Evolutionary conservation across 2,797 vertebrate species (phyloP), one percentile per base, ranked within the genome.

Genomic region (Onychomys torridus): DNA sequence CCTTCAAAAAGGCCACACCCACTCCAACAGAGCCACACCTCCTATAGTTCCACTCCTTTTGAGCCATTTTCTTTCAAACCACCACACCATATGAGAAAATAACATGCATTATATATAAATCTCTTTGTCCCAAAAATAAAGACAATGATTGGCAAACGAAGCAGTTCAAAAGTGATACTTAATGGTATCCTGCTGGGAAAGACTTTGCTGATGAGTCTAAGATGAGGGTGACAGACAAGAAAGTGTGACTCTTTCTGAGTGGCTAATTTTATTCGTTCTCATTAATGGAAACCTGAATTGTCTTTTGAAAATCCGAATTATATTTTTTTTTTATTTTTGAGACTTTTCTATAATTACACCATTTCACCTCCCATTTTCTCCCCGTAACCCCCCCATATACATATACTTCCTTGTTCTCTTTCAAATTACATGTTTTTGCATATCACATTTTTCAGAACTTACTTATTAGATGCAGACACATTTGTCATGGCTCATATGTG

Each of bases 111-210:
- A 79, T 13, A 92, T 71, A 23, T 34, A 94, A 76, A 59, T 71
- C 6, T 77, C 37, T 89, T 91, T 82, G 14, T 77, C 19, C 3
- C 7, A 82, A 49, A 0, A 52, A 55, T 82, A 85, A 89, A 37
- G 1, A 95, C 91, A 71, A 85, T 1, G 32, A 76, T 77, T 71
- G 14, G 12, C 17, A 92, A 81, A 16, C 16, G 55, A 94, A 67
- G 7, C 4, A 37, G 1, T 27, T 93, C 21, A 46, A 93, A 78
- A 37, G 1, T 19, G 11, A 67, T 67, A 83, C 81, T 7, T 43
- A 90, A 75, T 21, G 40, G 19, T 0, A 29, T 93, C 46, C 91
- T 85, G 7, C 77, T 91, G 90, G 25, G 21, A 94, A 92, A 96
- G 65, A 73, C 23, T 82, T 63, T 34, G 19, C 4, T 71, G 52